A percentile compares a stretch with the other conserved stretches of the same genome.
These are phyloP conservation scores for Lithophane leautieri DNA, from an alignment of 2,888 invertebrate species.

Conservation along the genomic window DNA sequence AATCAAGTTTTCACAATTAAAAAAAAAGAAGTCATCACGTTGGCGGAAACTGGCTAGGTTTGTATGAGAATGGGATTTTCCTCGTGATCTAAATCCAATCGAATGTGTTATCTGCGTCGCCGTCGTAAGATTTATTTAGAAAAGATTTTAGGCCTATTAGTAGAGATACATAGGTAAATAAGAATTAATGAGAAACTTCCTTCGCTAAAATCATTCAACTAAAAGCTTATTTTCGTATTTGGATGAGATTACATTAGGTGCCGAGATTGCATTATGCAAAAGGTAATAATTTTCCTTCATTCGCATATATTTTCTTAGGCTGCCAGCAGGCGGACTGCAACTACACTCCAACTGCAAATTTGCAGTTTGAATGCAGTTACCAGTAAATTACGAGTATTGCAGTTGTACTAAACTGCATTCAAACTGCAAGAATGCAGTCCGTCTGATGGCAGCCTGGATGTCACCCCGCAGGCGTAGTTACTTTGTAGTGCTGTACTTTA, in stretches of 20 bases:
- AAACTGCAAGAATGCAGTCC: too few relatives aligned
- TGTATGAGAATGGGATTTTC: constrained; percentile 51
- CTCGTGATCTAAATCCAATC: constrained; percentile 24
- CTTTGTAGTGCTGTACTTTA: constrained; percentile 18
- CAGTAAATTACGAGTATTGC: too few relatives aligned
- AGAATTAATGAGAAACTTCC: too few relatives aligned
- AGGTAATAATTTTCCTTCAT: constrained; percentile 7
- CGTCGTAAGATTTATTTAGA: background rate
- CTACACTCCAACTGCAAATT: too few relatives aligned
- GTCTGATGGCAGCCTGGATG: constrained; percentile 3
- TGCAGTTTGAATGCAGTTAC: too few relatives aligned
- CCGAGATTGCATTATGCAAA: constrained; percentile 7
- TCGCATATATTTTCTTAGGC: constrained; percentile 14
- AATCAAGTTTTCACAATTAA: constrained; percentile 73
- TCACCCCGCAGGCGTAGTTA: constrained; percentile 13
- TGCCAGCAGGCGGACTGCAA: too few relatives aligned
- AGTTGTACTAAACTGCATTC: too few relatives aligned
- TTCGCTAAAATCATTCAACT: background rate
- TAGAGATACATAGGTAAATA: constrained; percentile 21
- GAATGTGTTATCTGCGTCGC: constrained; percentile 23
- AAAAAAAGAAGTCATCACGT: constrained; percentile 63
- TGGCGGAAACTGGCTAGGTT: constrained; percentile 35
- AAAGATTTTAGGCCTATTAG: background rate
- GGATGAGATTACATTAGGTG: constrained; percentile 2
- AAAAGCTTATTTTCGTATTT: background rate